Evolutionary conservation across 2,797 vertebrate species (phyloP), one percentile per base, ranked within the genome.

Genomic region (Glossophaga mutica): DNA sequence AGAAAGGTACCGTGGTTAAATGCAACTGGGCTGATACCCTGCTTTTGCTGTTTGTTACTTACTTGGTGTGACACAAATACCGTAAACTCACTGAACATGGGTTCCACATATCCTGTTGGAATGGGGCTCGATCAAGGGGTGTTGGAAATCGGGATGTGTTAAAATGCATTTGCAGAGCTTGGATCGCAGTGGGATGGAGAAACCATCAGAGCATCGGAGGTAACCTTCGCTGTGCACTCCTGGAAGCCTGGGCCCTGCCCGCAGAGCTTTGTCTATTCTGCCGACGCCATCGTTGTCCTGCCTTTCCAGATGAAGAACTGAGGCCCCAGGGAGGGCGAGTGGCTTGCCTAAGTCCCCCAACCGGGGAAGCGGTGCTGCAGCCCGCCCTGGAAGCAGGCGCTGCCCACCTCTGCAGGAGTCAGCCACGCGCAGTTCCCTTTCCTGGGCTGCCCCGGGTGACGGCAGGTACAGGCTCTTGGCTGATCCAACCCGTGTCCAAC

Each of bases 371-470:
- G 12, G 62, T 0, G 21, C 70, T 18, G 1, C 26, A 18, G 39
- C 6, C 42, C 0, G 1, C 79, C 3, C 26, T 1, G n/a, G 85
- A 34, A 5, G 48, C 14, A 18, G 50, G n/a, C 8, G 5, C 12
- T 59, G 71, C 67, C 55, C 10, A 3, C 37, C 44, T 15, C 68
- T 10, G 48, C 9, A 0, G 21, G 14, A 4, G 6, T 50, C 29
- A 15, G 26, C 6, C 4, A 9, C 18, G 32, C 18, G 1, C 0
- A 0, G 11, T 14, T 44, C 8, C 32, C 9, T n/a, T 21, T 39
- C 42, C n/a, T 46, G 73, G 46, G 65, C 70, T 32, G 81, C 37
- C 44, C 34, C 9, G 26, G 46, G 12, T 3, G 74, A 50, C 0
- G 2, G 14, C 9, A 37, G 39, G 26, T 18, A 32, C 37, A 24